These are phyloP conservation scores for Scaptomyza parva DNA, from an alignment of 2,888 invertebrate species.

Conservation along the genomic window DNA sequence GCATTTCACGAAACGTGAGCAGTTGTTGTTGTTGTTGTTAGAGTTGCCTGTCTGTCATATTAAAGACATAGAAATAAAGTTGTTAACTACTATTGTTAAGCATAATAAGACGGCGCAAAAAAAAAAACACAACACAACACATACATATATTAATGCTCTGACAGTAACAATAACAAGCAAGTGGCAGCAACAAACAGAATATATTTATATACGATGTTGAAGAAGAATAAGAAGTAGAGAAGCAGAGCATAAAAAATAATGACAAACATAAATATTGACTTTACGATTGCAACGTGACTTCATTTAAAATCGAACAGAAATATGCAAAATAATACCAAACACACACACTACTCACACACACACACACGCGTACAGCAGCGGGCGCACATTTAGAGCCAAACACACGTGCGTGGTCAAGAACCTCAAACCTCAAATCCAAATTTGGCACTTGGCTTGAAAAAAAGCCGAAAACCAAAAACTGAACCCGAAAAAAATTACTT, in stretches of 20 bases:
- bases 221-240: constrained; percentile 6
- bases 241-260: constrained; percentile 67
- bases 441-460: constrained; percentile 72
- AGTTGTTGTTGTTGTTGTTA: constrained; percentile 3
- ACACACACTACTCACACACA: constrained; percentile 12
- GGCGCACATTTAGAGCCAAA: constrained; percentile 66
- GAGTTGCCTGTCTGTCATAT: constrained; percentile 25
- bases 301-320: constrained; percentile 81
- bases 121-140: too few relatives aligned
- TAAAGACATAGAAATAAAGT: constrained; percentile 65
- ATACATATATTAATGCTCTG: constrained; percentile 33
- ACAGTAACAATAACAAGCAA: constrained; percentile 36
- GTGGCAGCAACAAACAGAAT: constrained; percentile 19
- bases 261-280: constrained; percentile 68
- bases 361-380: constrained; percentile 55
- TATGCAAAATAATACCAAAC: constrained; percentile 72
- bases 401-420: constrained; percentile 80
- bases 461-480: constrained; percentile 16
- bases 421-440: constrained; percentile 72
- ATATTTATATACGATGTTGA: background rate
- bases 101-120: constrained; percentile 49
- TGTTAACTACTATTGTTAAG: constrained; percentile 77
- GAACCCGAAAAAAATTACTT: constrained; percentile 21
- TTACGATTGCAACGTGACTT: constrained; percentile 80
- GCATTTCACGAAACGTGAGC: constrained; percentile 55